Percentiles rank a stretch among this genome's conserved stretches.
phyloP scores from a whole-genome alignment of 2,888 invertebrate genomes.

The Zonitis immaculata region DNA sequence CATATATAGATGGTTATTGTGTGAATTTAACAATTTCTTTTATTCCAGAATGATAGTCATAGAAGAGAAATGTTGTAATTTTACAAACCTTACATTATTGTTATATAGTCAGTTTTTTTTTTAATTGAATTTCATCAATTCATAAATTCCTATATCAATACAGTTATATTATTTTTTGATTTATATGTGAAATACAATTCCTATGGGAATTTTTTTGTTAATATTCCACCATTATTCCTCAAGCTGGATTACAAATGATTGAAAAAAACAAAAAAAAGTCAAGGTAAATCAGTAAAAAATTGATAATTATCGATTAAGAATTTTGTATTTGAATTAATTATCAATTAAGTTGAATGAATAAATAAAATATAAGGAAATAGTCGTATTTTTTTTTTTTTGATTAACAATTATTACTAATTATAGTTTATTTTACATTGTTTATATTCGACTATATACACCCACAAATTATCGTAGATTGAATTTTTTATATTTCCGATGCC shows the following conservation, averaged over 20 bases:
- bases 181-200: slow-evolving; percentile 10
- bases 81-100: slow-evolving; percentile 17
- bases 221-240: too few species aligned
- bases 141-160: slow-evolving; percentile 11
- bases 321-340: too few species aligned
- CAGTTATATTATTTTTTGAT: slow-evolving; percentile 8
- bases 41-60: slow-evolving; percentile 25
- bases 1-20: background rate
- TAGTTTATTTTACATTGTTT: too few species aligned
- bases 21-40: slow-evolving; percentile 18
- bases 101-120: slow-evolving; percentile 13
- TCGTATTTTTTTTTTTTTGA: too few species aligned
- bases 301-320: too few species aligned
- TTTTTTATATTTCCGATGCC: background rate
- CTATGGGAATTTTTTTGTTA: background rate
- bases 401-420: too few species aligned
- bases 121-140: slow-evolving; percentile 15
- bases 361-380: too few species aligned
- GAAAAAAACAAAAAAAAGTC: background rate
- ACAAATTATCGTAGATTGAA: background rate
- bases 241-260: background rate
- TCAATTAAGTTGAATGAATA: background rate
- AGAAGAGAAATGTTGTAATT: slow-evolving; percentile 34
- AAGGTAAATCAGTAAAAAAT: background rate
- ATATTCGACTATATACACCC: background rate